Evolutionary conservation across 2,888 invertebrate genomes (phyloP), one percentile per base, ranked within the genome.

Genomic region (Pantelozetes paolii): DNA sequence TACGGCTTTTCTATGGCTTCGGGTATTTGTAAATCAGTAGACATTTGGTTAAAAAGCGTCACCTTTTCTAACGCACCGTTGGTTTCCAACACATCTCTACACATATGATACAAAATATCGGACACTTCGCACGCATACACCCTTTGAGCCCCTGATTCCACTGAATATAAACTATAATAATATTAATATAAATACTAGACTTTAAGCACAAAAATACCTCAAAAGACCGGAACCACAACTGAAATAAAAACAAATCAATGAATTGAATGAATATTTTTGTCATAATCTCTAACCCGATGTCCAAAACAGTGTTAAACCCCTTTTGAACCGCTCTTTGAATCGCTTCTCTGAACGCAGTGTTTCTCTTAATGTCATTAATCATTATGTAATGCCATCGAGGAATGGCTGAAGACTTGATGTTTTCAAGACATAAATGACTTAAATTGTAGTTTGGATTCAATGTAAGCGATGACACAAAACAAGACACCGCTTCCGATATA

Each of bases 371-470:
- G 81, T 92, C 91, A 83, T 92, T 92, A 32, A 92, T 82, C 91
- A 92, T 92, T 75, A 89, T 84, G 81, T 88, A 91, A 81, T 92
- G 91, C 91, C 92, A 92, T 71, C 90, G 83, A 76, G 89, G 89
- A 59, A 91, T 86, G 75, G 89, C 82, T 77, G 87, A 83, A 81
- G 89, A 88, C 79, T 87, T 88, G 0, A 89, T 83, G 76, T 88
- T 88, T 80, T 89, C 87, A 23, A 89, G 82, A 81, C 89, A 89
- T 80, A 87, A 87, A 79, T 88, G 87, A 18, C 87, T 87, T 77
- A 84, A 84, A 0, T 87, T 84, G 80, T 84, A 87, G 45, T 83
- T 81, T 0, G 84, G 82, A 78, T 87, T 84, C 1, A 84, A 77
- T 74, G 80, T 79, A 9, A 87, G 79, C 11, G 87, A 86, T 78